Evolutionary conservation across 1,140 invertebrate genomes (phyloP), one percentile per base, ranked within the genome.

Genomic region (Odontomachus brunneus): DNA sequence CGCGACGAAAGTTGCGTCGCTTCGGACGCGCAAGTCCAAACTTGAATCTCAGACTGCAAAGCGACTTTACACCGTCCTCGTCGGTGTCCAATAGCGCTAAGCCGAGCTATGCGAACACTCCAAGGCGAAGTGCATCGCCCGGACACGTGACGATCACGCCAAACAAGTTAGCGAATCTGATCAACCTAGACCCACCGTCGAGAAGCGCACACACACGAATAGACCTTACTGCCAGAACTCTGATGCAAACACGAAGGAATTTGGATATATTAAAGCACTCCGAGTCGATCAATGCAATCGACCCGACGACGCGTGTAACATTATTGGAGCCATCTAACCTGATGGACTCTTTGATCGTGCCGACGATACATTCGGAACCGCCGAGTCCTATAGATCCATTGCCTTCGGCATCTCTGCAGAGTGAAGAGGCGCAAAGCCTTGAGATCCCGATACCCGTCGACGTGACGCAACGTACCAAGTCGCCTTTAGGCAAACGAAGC

Each of bases 281-380:
- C 14, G 89, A 91, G 44, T 89, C 89, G 17, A 87, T 90, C 22
- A 89, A 84, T 24, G 65, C 82, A 0, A 84, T 88, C 59, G 89
- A 89, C 33, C 55, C 84, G 3, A 84, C 66, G n/a, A 84, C n/a
- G 9, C 84, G 63, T 19, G 2, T 26, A 0, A 81, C 81, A 33
- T 19, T 90, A 17, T 62, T 89, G n/a, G 84, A 90, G 26, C 84
- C 85, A 15, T 89, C 60, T 14, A 83, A 78, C 53, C 24, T 91
- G n/a, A 89, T 82, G 63, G 84, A 93, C 7, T 88, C 84, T 7
- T 67, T 94, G 7, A 65, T 55, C 1, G 90, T 92, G 9, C 93
- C 93, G 2, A 89, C 86, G 5, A 89, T 92, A 85, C 90, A 92
- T 60, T 94, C 93, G 19, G 93, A 94, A 60, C 93, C 93, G 0